A percentile compares a stretch with the other conserved stretches of the same genome.
phyloP scores from a whole-genome alignment of 1,140 invertebrate species.

The Adoxophyes honmai region DNA sequence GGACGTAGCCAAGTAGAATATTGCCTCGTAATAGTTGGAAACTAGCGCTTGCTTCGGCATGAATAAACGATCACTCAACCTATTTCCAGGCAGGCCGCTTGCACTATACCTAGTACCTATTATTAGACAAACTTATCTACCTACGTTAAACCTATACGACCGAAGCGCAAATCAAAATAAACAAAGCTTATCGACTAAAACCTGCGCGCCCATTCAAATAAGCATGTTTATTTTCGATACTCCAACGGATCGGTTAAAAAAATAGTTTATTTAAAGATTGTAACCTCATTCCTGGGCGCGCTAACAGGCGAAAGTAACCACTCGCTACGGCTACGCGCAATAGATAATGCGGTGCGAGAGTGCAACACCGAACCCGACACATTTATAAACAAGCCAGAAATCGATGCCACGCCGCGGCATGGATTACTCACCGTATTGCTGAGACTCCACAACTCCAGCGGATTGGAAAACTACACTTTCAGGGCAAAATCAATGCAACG shows the following conservation, averaged over 20 bases:
- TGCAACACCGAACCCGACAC: not conserved
- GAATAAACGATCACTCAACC: not conserved
- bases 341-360: conserved; percentile 27
- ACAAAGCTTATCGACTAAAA: not conserved
- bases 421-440: not conserved
- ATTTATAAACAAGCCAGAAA: conserved; percentile 3
- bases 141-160: not conserved
- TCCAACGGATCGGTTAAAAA: conserved; percentile 52
- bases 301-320: conserved; percentile 52
- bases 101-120: too few relatives aligned
- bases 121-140: too few relatives aligned
- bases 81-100: not conserved
- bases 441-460: not conserved
- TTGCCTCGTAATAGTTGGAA: not conserved
- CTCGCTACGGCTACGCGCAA: conserved; percentile 25
- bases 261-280: conserved; percentile 54
- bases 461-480: conserved; percentile 28
- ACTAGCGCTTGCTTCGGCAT: not conserved
- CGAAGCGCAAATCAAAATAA: not conserved
- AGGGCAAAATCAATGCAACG: conserved; percentile 39
- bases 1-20: not conserved
- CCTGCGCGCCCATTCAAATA: conserved; percentile 27
- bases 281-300: conserved; percentile 57
- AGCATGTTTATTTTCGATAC: conserved; percentile 27
- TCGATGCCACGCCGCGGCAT: not conserved